Conservation (phyloP, 2,888 invertebrate genomes). For the Zele albiditarsus region DNA sequence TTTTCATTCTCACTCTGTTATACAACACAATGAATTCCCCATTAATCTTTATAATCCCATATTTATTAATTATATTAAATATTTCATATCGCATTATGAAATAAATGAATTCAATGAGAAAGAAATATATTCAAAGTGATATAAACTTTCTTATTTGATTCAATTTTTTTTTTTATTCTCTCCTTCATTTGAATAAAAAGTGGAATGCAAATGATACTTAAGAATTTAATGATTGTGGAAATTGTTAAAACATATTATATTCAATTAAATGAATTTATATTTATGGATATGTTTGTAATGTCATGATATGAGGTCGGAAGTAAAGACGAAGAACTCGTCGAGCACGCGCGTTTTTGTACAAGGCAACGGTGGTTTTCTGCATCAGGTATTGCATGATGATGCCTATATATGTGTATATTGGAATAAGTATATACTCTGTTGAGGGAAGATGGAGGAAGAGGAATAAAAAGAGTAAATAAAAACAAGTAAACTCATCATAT, state of each 20-base stretch:
- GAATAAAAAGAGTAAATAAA: not conserved
- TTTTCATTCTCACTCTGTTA: too few species aligned
- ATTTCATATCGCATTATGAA: too few species aligned
- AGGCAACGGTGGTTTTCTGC: constrained; percentile 32
- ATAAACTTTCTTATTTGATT: not conserved
- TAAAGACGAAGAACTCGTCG: constrained; percentile 6
- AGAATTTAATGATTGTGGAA: not conserved
- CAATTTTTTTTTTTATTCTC: not conserved
- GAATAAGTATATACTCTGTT: not conserved
- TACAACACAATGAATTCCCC: too few species aligned
- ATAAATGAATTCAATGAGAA: too few species aligned
- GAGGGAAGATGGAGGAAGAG: not conserved
- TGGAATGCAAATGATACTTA: not conserved
- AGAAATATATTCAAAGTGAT: too few species aligned
- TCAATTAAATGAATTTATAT: constrained; percentile 11
- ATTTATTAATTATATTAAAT: too few species aligned
- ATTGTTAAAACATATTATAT: not conserved
- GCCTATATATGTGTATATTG: constrained; percentile 5
- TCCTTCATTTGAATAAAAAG: not conserved
- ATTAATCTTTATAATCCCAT: too few species aligned
- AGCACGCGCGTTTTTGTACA: constrained; percentile 21
- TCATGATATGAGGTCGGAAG: constrained; percentile 11
- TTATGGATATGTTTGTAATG: not conserved
- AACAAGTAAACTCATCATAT: not conserved
- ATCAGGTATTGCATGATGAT: constrained; percentile 22